Evolutionary conservation across 2,888 invertebrate genomes (phyloP).

Genomic region (Dynastes maya): DNA sequence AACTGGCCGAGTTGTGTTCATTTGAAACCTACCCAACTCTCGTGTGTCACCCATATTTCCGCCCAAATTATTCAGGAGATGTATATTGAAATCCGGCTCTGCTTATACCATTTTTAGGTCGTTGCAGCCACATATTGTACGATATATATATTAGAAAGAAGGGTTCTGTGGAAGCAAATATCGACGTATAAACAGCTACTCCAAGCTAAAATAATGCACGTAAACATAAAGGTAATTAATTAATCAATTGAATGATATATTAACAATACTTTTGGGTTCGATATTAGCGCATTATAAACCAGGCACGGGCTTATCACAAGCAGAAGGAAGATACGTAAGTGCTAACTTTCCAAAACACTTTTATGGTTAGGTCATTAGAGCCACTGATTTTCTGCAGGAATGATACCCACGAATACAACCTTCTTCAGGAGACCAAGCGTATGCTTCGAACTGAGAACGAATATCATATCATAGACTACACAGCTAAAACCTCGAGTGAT

Average conservation of each 20-base stretch:
- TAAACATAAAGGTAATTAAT: conserved; percentile 22
- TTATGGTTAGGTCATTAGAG: not conserved
- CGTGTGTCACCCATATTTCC: too few species aligned
- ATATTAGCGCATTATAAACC: conserved; percentile 2
- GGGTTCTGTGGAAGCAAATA: conserved; percentile 51
- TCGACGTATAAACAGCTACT: conserved; percentile 51
- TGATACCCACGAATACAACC: not conserved
- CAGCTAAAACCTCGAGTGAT: not conserved
- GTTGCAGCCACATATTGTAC: conserved; percentile 51
- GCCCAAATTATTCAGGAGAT: too few species aligned
- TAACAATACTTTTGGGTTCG: not conserved
- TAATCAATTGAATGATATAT: not conserved
- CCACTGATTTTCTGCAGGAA: not conserved
- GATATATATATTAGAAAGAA: conserved; percentile 49
- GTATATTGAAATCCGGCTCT: not conserved
- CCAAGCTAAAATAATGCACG: conserved; percentile 50
- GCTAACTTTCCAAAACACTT: not conserved
- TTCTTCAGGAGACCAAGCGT: conserved; percentile 33
- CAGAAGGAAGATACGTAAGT: conserved; percentile 12
- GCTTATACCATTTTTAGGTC: conserved; percentile 34
- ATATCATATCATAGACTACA: conserved; percentile 19
- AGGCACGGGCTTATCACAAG: not conserved
- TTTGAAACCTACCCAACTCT: too few species aligned
- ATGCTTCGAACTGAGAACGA: conserved; percentile 38
- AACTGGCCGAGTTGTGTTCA: too few species aligned